Base-by-base conservation (phyloP, 2,888 invertebrate genomes). In the Lepidocyrtinus sp. region DNA sequence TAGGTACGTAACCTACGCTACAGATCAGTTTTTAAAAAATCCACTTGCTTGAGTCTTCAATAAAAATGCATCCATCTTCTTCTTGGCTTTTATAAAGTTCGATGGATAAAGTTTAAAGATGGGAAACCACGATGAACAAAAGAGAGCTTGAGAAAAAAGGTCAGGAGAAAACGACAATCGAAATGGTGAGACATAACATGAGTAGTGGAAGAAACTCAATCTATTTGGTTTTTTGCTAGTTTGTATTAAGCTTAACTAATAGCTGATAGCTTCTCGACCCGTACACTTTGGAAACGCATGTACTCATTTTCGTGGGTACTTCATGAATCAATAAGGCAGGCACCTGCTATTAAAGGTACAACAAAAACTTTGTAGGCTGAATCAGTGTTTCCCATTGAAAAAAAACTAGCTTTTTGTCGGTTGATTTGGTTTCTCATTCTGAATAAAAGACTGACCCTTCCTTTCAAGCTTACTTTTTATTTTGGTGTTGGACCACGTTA, bases 1-100 rank as follows among this genome's bases (percentile, higher is more conserved):
- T 55, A 17, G 70, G 74, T n/a, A n/a, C n/a, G n/a, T 55, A 55
- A 17, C 7, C 55, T 55, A n/a, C 55, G 55, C 17, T 17, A 55
- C 9, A 55, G 55, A 3, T 55, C 55, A 3, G n/a, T 36, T 73
- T 62, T 46, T 73, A 73, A 79, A 73, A 74, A 65, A 78, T 73
- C 68, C 78, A 79, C 78, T 79, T 79, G 78, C 69, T 73, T 61
- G 59, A 55, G 69, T 77, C 65, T 77, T 70, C 5, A 61, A 67
- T 36, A 45, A 75, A 65, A 75, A 64, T 24, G 27, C 36, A 21
- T 50, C n/a, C 45, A 36, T 36, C 36, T 36, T 12, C 55, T 22
- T 26, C 21, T 17, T n/a, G 7, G 46, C 24, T 55, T 19, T 0
- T 45, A 22, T 15, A 7, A 26, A 17, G 24, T 9, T 63, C 70